Evolutionary conservation across 2,888 invertebrate species (phyloP).

Genomic region (Synanthedon tipuliformis): DNA sequence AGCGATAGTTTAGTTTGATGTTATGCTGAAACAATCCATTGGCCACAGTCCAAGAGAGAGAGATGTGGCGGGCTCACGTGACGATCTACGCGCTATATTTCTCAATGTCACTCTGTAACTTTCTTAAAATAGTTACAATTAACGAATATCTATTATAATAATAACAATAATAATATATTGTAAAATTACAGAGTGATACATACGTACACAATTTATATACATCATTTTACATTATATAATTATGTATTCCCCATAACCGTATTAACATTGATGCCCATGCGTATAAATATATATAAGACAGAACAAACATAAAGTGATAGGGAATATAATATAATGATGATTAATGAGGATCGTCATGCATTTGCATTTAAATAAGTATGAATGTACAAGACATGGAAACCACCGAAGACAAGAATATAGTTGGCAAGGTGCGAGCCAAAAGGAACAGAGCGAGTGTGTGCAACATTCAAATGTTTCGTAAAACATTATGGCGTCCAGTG

Average conservation of each 20-base stretch:
- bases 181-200: too few relatives aligned
- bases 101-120: not conserved
- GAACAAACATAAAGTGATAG: too few relatives aligned
- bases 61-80: not conserved
- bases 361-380: too few relatives aligned
- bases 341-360: too few relatives aligned
- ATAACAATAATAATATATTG: not conserved
- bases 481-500: slow-evolving; percentile 39
- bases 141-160: not conserved
- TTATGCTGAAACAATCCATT: slow-evolving; percentile 24
- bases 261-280: too few relatives aligned
- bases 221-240: too few relatives aligned
- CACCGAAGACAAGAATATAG: not conserved
- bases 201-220: too few relatives aligned
- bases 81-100: not conserved
- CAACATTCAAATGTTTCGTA: slow-evolving; percentile 22
- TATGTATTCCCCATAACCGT: too few relatives aligned
- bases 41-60: slow-evolving; percentile 28
- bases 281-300: too few relatives aligned
- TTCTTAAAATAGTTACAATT: not conserved
- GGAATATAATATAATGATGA: too few relatives aligned
- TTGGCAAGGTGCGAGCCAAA: slow-evolving; percentile 26
- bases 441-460: slow-evolving; percentile 25
- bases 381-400: too few relatives aligned
- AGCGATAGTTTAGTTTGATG: slow-evolving; percentile 11